phyloP scores from a whole-genome alignment of 2,797 vertebrate species.

The Erpetoichthys calabaricus region DNA sequence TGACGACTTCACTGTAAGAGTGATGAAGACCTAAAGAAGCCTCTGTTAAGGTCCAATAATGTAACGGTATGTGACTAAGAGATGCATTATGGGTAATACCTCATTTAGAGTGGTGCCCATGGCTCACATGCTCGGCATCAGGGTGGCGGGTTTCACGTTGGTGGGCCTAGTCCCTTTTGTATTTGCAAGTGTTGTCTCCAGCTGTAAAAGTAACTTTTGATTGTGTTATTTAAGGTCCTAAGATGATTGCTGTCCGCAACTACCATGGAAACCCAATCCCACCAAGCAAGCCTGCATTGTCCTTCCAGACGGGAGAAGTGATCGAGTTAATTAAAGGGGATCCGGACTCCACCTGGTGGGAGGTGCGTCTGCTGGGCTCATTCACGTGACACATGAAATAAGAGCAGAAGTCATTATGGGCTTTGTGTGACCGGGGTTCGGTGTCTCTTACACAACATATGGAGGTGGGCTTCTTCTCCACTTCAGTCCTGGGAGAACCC shows the following conservation, averaged over 20 bases:
- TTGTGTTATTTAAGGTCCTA: slow-evolving; percentile 58
- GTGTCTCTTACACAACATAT: background rate
- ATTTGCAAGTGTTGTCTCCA: no score
- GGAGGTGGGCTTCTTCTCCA: background rate
- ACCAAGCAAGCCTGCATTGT: slow-evolving; percentile 64
- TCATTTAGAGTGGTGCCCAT: no score
- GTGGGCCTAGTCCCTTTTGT: background rate
- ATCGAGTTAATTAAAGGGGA: slow-evolving; percentile 87
- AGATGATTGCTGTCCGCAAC: slow-evolving; percentile 87
- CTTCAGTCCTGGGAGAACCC: background rate
- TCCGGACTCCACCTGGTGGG: slow-evolving; percentile 85
- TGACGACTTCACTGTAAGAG: no score
- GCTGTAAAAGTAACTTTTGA: background rate
- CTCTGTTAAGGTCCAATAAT: no score
- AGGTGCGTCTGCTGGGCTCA: slow-evolving; percentile 46
- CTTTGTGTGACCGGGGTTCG: background rate
- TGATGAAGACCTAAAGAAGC: no score
- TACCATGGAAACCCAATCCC: slow-evolving; percentile 79
- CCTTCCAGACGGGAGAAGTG: slow-evolving; percentile 78
- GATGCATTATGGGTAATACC: no score
- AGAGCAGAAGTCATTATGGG: background rate
- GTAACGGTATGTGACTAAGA: no score
- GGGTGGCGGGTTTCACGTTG: background rate
- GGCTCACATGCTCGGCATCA: no score
- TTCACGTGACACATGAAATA: no score